phyloP scores from a whole-genome alignment of 2,113 vertebrate genomes.

The Phalacrocorax aristotelis region DNA sequence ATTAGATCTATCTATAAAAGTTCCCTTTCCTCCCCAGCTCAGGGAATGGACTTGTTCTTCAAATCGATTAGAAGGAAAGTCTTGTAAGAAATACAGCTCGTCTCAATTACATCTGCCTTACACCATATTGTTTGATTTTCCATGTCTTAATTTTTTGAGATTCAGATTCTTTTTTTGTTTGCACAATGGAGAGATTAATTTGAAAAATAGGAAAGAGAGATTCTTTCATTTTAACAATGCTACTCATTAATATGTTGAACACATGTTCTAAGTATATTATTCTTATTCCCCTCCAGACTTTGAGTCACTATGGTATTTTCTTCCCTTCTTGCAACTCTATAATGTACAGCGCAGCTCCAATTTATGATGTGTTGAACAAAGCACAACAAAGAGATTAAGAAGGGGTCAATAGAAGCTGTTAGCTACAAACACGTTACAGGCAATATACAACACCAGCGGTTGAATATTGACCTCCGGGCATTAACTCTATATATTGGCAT shows the following conservation, averaged over 20 bases:
- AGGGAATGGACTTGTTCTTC: not conserved
- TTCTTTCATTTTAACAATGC: not conserved
- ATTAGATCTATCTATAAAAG: not conserved
- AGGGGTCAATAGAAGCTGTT: constrained; percentile 56
- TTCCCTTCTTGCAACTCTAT: not conserved
- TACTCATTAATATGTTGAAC: not conserved
- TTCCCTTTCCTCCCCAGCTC: not conserved
- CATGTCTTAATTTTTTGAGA: not conserved
- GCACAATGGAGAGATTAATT: not conserved
- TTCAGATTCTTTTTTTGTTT: not conserved
- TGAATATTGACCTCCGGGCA: constrained; percentile 77
- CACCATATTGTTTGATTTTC: not conserved
- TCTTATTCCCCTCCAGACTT: constrained; percentile 68
- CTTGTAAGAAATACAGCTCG: not conserved
- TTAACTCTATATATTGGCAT: constrained; percentile 71
- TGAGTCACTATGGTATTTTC: constrained; percentile 52
- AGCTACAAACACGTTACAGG: constrained; percentile 64
- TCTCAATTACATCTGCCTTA: not conserved
- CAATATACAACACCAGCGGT: constrained; percentile 75
- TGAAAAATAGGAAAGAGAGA: not conserved
- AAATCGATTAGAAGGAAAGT: not conserved
- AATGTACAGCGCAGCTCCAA: not conserved
- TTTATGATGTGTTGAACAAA: constrained; percentile 51
- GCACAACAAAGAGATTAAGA: constrained; percentile 54
- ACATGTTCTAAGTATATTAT: not conserved